Conservation (phyloP, 92 coral and sea anemone genomes). For the Ricordea florida region DNA sequence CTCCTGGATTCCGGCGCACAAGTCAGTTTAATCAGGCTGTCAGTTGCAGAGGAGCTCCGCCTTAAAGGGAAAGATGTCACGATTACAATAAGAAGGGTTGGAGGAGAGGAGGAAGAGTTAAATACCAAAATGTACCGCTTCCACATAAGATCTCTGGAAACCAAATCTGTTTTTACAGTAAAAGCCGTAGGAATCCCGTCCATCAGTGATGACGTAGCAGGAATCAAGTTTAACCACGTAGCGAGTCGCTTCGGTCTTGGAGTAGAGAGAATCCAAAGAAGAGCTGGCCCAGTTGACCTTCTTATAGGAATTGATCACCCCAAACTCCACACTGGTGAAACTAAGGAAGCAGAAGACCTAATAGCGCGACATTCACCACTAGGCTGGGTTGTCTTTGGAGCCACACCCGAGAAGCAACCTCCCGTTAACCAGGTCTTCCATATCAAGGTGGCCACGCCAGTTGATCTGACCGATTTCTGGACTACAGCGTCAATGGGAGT, state of each 20-base stretch:
- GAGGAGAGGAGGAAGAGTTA: conserved; percentile 70
- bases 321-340: conserved; percentile 57
- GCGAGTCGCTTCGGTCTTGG: conserved; percentile 32
- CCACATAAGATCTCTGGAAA: conserved; percentile 38
- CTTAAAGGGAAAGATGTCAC: conserved; percentile 42
- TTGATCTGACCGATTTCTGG: conserved; percentile 26
- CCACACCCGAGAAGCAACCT: conserved; percentile 8
- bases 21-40: conserved; percentile 12
- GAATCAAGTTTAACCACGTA: conserved; percentile 30
- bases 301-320: conserved; percentile 57
- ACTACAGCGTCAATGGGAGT: conserved; percentile 38
- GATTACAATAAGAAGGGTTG: conserved; percentile 63
- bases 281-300: conserved; percentile 54
- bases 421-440: conserved; percentile 9
- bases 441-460: conserved; percentile 18
- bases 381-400: conserved; percentile 76
- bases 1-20: conserved; percentile 23
- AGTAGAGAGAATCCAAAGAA: conserved; percentile 26
- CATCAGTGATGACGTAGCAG: conserved; percentile 58
- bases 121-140: conserved; percentile 46
- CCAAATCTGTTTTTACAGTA: conserved; percentile 13
- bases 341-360: conserved; percentile 37
- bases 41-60: conserved; percentile 46
- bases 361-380: conserved; percentile 48
- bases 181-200: conserved; percentile 66